These are phyloP conservation scores for Leptatherina wallacei DNA, from an alignment of 2,797 vertebrate species.

Conservation along the genomic window DNA sequence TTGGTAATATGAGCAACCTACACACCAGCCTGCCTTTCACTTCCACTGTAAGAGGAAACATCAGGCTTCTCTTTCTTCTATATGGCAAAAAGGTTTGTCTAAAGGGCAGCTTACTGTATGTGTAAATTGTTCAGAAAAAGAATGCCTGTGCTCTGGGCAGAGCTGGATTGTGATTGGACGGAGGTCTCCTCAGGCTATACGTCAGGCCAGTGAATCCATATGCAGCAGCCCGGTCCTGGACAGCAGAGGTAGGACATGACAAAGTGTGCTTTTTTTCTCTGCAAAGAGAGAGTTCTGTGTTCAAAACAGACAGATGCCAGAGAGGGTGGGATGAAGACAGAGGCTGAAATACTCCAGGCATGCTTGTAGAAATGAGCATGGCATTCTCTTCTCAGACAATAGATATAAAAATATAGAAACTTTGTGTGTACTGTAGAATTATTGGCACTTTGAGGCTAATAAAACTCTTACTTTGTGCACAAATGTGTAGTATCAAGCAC, in stretches of 20 bases:
- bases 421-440: conserved; percentile 11
- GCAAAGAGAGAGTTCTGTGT: conserved; percentile 76
- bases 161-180: conserved; percentile 41
- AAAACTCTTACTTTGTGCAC: not conserved
- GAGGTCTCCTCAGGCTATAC: conserved; percentile 36
- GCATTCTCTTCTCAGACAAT: conserved; percentile 39
- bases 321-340: conserved; percentile 57
- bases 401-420: conserved; percentile 19
- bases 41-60: conserved; percentile 32
- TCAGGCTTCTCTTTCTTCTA: conserved; percentile 21
- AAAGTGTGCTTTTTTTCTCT: conserved; percentile 67
- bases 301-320: conserved; percentile 62
- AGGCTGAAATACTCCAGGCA: conserved; percentile 54
- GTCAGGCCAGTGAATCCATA: conserved; percentile 64
- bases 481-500: not conserved
- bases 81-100: conserved; percentile 59
- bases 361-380: conserved; percentile 43
- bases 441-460: not conserved
- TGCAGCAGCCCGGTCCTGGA: conserved; percentile 54
- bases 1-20: conserved; percentile 46
- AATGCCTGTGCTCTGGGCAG: conserved; percentile 3
- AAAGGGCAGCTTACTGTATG: conserved; percentile 18
- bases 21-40: conserved; percentile 19
- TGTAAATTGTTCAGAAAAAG: conserved; percentile 36
- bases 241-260: conserved; percentile 74